Evolutionary conservation across 2,888 invertebrate genomes (phyloP).

Genomic region (Apamea anceps): DNA sequence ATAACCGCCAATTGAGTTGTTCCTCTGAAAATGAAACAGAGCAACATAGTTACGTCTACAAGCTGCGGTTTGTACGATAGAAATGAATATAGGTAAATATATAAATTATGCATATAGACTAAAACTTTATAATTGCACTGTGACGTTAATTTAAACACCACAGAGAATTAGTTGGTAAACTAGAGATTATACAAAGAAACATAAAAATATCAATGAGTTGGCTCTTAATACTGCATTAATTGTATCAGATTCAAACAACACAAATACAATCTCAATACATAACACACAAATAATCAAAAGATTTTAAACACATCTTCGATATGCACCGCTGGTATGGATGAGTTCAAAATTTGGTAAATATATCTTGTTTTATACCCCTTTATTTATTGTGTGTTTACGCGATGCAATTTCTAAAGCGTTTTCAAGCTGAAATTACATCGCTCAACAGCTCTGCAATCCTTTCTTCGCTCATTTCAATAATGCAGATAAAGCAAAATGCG

Average conservation of each 20-base stretch:
- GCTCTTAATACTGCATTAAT: background rate
- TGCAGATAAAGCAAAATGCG: constrained; percentile 63
- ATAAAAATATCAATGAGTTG: background rate
- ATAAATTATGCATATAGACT: background rate
- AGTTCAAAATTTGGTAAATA: constrained; percentile 85
- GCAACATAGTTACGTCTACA: background rate
- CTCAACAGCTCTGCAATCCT: constrained; percentile 72
- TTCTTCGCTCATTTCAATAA: constrained; percentile 70
- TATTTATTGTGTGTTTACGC: constrained; percentile 60
- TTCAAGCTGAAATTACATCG: constrained; percentile 71
- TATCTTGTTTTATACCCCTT: constrained; percentile 69
- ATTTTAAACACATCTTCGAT: constrained; percentile 82
- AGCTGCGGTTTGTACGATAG: background rate
- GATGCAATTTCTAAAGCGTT: constrained; percentile 69
- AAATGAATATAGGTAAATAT: background rate
- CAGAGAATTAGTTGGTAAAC: background rate
- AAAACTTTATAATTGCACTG: background rate
- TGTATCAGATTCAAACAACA: constrained; percentile 38
- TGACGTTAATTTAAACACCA: background rate
- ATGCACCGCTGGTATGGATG: constrained; percentile 90
- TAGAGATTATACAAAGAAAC: background rate
- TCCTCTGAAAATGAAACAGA: constrained; percentile 16
- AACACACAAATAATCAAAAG: constrained; percentile 75
- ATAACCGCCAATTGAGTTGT: constrained; percentile 33
- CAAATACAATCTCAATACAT: constrained; percentile 64